Evolutionary conservation across 2,113 vertebrate genomes (phyloP).

Genomic region (Agapornis roseicollis): DNA sequence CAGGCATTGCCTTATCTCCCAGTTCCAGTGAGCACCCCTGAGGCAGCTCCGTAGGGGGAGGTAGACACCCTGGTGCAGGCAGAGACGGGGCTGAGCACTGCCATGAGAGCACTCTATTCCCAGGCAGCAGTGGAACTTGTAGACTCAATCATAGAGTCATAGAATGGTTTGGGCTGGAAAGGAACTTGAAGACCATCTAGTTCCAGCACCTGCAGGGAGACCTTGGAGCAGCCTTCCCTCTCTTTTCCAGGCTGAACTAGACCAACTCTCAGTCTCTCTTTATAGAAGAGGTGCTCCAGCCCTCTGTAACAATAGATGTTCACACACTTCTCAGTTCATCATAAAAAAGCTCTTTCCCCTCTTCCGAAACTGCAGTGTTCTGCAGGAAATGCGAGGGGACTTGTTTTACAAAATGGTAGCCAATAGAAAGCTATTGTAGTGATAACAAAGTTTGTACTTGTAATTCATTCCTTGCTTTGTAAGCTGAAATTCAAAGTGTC

Average conservation of each 20-base stretch:
- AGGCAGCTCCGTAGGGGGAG: too few species aligned
- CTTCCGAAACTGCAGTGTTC: neutral
- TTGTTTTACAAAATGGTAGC: neutral
- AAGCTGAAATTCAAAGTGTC: neutral
- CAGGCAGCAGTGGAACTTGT: too few species aligned
- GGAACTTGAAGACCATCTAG: too few species aligned
- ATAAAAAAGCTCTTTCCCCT: neutral
- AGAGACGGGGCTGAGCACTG: too few species aligned
- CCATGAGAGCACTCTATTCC: too few species aligned
- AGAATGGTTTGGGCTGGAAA: too few species aligned
- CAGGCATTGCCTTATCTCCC: too few species aligned
- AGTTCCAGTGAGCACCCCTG: too few species aligned
- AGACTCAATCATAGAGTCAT: too few species aligned
- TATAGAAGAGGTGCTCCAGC: neutral
- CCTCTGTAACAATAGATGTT: neutral
- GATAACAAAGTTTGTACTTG: neutral
- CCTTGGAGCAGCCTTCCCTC: too few species aligned
- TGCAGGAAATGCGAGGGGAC: neutral
- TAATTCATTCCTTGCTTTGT: neutral
- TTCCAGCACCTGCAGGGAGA: too few species aligned
- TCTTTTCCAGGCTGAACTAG: neutral
- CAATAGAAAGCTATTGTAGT: neutral
- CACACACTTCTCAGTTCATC: neutral
- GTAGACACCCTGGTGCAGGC: too few species aligned
- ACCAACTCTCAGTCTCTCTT: neutral